Conservation (phyloP, 1,140 invertebrate genomes). For the Cotesia vestalis region DNA sequence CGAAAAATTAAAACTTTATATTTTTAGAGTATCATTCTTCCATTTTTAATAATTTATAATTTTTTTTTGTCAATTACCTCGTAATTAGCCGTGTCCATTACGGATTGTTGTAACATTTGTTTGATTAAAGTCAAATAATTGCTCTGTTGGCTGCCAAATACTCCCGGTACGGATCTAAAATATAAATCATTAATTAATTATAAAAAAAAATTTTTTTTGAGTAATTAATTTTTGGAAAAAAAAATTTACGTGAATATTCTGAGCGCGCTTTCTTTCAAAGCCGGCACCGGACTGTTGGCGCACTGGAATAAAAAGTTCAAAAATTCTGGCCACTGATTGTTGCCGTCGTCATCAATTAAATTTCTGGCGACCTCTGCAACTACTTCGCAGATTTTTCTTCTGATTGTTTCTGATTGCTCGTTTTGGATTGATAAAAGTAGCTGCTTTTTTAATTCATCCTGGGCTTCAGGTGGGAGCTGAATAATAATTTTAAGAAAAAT, state of each 20-base stretch:
- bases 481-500: constrained; percentile 38
- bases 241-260: constrained; percentile 85
- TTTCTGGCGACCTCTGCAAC: constrained; percentile 94
- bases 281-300: constrained; percentile 81
- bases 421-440: constrained; percentile 84
- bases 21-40: constrained; percentile 59
- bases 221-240: constrained; percentile 52
- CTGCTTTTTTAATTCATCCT: constrained; percentile 85
- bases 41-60: constrained; percentile 24
- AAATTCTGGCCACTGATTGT: constrained; percentile 97
- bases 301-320: constrained; percentile 96
- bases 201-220: neutral
- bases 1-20: constrained; percentile 43
- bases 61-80: constrained; percentile 63
- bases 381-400: constrained; percentile 94
- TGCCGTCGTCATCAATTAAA: constrained; percentile 95
- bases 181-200: constrained; percentile 24
- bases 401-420: constrained; percentile 79
- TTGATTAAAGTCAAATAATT: constrained; percentile 94
- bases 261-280: constrained; percentile 92
- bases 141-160: constrained; percentile 95
- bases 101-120: constrained; percentile 87
- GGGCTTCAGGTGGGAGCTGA: constrained; percentile 81
- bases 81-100: constrained; percentile 75
- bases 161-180: constrained; percentile 86